Evolutionary conservation across 1,140 invertebrate genomes (phyloP), one percentile per base, ranked within the genome.

Genomic region (Papilio xuthus): DNA sequence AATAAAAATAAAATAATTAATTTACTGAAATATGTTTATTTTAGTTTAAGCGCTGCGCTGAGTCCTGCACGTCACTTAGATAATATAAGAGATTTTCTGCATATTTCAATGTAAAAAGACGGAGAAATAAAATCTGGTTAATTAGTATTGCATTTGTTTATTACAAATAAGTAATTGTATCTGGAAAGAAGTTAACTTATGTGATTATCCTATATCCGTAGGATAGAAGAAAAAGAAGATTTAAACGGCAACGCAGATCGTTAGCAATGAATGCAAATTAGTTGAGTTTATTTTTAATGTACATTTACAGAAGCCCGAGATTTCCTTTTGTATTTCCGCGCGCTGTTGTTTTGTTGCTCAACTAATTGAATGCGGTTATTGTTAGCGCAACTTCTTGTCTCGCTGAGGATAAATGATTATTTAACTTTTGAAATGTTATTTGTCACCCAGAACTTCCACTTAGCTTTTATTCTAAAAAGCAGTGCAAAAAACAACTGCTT

Each of bases 261-360:
- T 50, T 18, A 81, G 75, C 75, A 63, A 41, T 81, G 71, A 81
- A 86, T 85, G 83, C 81, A 85, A 85, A 85, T 86, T 81, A 83
- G 82, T 69, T 72, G 71, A 77, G 80, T 80, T 85, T 82, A 83
- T 79, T 82, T 84, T 86, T 79, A 86, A 86, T 83, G 85, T 84
- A 81, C 76, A 80, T 50, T 79, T 79, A 44, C 81, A 60, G 77
- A 71, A 69, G 69, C 74, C 23, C 77, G 82, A 84, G 74, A 67
- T 82, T 83, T 78, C 56, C 32, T 80, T 81, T 81, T 85, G 85
- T 84, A 60, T 15, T 15, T 9, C 26, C 23, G 56, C 20, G 60
- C 60, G 60, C 26, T 67, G 60, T 67, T 67, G 60, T 67, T 67
- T 26, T 60, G 56, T 67, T 28, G 26, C 60, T 67, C 60, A 28